These are phyloP conservation scores for Poicephalus gulielmi DNA, from an alignment of 2,113 vertebrate species.

Conservation along the genomic window DNA sequence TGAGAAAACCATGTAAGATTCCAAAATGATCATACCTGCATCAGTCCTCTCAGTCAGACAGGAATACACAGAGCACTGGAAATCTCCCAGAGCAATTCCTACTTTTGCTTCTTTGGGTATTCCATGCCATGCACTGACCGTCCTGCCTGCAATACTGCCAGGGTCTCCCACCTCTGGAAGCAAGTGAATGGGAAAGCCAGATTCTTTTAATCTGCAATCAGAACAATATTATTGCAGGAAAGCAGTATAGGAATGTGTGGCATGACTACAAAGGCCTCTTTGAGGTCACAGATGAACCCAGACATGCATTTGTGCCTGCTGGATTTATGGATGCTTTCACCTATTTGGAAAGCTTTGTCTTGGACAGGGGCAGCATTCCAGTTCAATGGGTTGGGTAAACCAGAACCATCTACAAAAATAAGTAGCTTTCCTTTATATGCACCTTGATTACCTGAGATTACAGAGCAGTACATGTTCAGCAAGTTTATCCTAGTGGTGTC, in stretches of 20 bases:
- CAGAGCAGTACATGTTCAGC: background rate
- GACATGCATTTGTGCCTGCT: background rate
- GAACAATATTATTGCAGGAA: background rate
- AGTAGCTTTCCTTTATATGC: background rate
- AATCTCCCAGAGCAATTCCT: conserved; percentile 91
- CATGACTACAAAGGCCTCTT: background rate
- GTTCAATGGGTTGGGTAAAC: background rate
- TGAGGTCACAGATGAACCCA: background rate
- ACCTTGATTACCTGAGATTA: background rate
- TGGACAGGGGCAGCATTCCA: conserved; percentile 1
- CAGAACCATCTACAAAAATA: background rate
- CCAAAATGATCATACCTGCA: conserved; percentile 78
- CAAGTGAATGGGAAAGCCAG: conserved; percentile 84
- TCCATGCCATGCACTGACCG: conserved; percentile 80
- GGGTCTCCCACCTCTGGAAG: conserved; percentile 84
- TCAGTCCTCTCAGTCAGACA: conserved; percentile 84
- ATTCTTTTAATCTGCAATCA: conserved; percentile 78
- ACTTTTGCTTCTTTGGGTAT: conserved; percentile 84
- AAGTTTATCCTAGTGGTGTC: background rate
- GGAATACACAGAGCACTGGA: conserved; percentile 94
- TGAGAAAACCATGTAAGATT: background rate
- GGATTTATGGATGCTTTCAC: conserved; percentile 22
- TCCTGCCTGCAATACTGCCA: conserved; percentile 82
- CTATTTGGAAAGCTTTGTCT: background rate
- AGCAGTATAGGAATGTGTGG: background rate